These are phyloP conservation scores for Zelostemma sp. DNA, from an alignment of 1,140 invertebrate species.

Conservation along the genomic window DNA sequence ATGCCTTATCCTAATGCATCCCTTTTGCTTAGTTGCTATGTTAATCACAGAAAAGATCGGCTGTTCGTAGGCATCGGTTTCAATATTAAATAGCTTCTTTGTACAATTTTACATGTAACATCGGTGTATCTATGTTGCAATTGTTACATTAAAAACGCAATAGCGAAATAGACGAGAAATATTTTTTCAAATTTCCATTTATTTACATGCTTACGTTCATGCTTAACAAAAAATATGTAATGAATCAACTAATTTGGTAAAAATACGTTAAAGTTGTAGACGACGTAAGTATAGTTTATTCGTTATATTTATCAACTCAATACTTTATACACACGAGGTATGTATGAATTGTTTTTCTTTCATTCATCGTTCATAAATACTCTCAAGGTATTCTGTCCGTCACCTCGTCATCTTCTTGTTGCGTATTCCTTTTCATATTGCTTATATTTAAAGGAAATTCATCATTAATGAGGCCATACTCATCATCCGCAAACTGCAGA, in stretches of 20 bases:
- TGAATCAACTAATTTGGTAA: not conserved
- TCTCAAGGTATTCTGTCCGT: no score
- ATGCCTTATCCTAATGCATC: conserved; percentile 78
- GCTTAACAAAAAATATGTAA: not conserved
- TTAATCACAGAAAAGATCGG: conserved; percentile 78
- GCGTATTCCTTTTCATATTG: conserved; percentile 54
- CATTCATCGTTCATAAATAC: conserved; percentile 60
- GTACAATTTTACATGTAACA: no score
- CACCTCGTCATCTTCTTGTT: conserved; percentile 52
- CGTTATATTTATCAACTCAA: no score
- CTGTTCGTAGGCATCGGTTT: conserved; percentile 75
- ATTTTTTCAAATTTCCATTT: no score
- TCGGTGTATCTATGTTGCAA: no score
- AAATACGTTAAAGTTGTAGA: conserved; percentile 4
- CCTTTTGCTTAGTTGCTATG: conserved; percentile 77
- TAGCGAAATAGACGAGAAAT: no score
- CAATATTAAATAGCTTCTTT: conserved; percentile 68
- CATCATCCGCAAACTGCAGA: conserved; percentile 79
- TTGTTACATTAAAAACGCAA: no score
- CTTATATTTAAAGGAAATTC: conserved; percentile 67
- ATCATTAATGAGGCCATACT: conserved; percentile 73
- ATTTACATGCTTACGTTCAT: no score
- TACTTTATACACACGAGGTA: no score
- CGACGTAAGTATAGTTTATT: no score
- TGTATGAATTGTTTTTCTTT: no score